A percentile compares a stretch with the other conserved stretches of the same genome.
Conservation (phyloP, 2,888 invertebrate genomes). For the Hydriomena furcata region DNA sequence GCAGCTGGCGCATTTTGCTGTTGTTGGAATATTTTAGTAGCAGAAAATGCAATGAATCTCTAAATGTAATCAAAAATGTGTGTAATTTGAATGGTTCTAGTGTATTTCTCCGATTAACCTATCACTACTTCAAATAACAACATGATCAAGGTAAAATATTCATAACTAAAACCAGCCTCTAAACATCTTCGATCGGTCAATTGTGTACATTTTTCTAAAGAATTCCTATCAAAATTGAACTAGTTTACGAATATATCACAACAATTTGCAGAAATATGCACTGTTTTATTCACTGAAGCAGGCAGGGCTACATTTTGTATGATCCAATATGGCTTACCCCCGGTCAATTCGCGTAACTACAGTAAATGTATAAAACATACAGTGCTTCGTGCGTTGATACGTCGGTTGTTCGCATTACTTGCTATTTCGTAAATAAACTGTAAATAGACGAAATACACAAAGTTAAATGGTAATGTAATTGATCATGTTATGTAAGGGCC, state of each 20-base stretch:
- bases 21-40: slow-evolving; percentile 51
- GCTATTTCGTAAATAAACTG: slow-evolving; percentile 15
- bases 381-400: slow-evolving; percentile 23
- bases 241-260: not conserved
- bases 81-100: slow-evolving; percentile 7
- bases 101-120: slow-evolving; percentile 2
- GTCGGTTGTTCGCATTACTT: slow-evolving; percentile 35
- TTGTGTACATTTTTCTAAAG: slow-evolving; percentile 28
- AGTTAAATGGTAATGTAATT: slow-evolving; percentile 14
- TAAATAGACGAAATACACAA: slow-evolving; percentile 5
- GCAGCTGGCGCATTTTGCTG: slow-evolving; percentile 73
- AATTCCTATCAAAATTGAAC: slow-evolving; percentile 9
- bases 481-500: slow-evolving; percentile 32
- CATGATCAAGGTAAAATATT: slow-evolving; percentile 60
- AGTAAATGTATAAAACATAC: slow-evolving; percentile 41
- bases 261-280: slow-evolving; percentile 4
- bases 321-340: slow-evolving; percentile 72
- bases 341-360: slow-evolving; percentile 48
- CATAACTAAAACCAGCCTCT: slow-evolving; percentile 9
- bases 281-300: slow-evolving; percentile 28
- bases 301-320: slow-evolving; percentile 54
- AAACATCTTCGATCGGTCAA: slow-evolving; percentile 25
- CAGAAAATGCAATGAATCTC: slow-evolving; percentile 34
- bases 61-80: slow-evolving; percentile 13
- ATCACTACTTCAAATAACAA: slow-evolving; percentile 37